These are phyloP conservation scores for Hipposideros armiger DNA, from an alignment of 2,113 vertebrate species.

Conservation along the genomic window DNA sequence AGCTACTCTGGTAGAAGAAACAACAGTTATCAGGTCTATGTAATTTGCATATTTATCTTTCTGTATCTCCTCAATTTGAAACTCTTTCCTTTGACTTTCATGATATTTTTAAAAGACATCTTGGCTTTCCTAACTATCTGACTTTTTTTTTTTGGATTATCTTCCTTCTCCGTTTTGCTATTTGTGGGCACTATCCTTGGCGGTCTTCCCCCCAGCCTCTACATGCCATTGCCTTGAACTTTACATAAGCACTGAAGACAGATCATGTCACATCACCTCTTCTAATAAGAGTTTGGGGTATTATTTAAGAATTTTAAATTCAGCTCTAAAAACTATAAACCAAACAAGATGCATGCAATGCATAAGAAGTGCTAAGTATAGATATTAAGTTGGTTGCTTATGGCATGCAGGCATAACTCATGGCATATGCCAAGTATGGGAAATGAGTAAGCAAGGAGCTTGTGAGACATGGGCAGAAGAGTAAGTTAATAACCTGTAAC, in stretches of 20 bases:
- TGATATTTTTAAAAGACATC: not conserved
- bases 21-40: not conserved
- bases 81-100: not conserved
- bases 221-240: not conserved
- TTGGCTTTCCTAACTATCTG: not conserved
- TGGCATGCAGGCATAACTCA: not conserved
- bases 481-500: not conserved
- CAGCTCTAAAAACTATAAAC: constrained; percentile 1
- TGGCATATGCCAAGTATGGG: not conserved
- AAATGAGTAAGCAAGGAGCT: not conserved
- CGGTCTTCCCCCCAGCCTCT: not conserved
- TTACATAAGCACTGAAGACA: not conserved
- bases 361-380: not conserved
- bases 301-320: constrained; percentile 12
- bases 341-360: not conserved
- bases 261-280: not conserved
- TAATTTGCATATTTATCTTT: constrained; percentile 36
- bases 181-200: not conserved
- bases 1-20: not conserved
- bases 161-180: not conserved
- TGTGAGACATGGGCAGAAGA: not conserved
- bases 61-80: not conserved
- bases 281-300: not conserved
- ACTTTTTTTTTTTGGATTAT: not conserved
- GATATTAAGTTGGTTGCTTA: not conserved